Percentiles rank a stretch among this genome's conserved stretches.
These are phyloP conservation scores for Pseudolycoriella hygida DNA, from an alignment of 2,888 invertebrate species.

Conservation along the genomic window DNA sequence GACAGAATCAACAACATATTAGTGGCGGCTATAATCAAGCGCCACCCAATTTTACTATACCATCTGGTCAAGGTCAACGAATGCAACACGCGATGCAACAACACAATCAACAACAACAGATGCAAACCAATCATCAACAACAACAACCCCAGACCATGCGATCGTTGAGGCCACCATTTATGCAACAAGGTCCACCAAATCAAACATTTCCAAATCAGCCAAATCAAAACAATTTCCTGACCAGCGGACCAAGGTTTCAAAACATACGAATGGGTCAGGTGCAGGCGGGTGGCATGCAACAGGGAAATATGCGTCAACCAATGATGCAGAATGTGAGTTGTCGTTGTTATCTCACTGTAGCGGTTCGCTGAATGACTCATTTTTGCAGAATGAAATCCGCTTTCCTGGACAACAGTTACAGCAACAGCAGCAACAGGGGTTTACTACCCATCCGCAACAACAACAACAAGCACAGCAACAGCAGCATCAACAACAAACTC, in stretches of 20 bases:
- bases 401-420: slow-evolving; percentile 21
- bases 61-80: slow-evolving; percentile 15
- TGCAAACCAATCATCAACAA: slow-evolving; percentile 9
- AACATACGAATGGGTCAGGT: background rate
- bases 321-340: slow-evolving; percentile 29
- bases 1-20: slow-evolving; percentile 23
- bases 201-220: slow-evolving; percentile 20
- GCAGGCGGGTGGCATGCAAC: background rate
- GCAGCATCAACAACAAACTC: slow-evolving; percentile 20
- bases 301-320: slow-evolving; percentile 12
- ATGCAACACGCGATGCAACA: slow-evolving; percentile 19
- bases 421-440: background rate
- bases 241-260: background rate
- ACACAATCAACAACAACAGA: slow-evolving; percentile 13
- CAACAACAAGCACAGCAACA: slow-evolving; percentile 6
- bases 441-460: slow-evolving; percentile 11
- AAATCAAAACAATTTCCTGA: slow-evolving; percentile 22
- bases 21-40: slow-evolving; percentile 19
- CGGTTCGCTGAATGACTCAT: slow-evolving; percentile 5
- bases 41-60: slow-evolving; percentile 12
- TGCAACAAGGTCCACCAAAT: slow-evolving; percentile 16
- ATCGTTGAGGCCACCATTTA: slow-evolving; percentile 16
- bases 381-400: slow-evolving; percentile 23
- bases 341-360: slow-evolving; percentile 7
- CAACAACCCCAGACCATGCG: slow-evolving; percentile 17